phyloP scores from a whole-genome alignment of 2,797 vertebrate genomes.

The Rhadinocentrus ornatus region DNA sequence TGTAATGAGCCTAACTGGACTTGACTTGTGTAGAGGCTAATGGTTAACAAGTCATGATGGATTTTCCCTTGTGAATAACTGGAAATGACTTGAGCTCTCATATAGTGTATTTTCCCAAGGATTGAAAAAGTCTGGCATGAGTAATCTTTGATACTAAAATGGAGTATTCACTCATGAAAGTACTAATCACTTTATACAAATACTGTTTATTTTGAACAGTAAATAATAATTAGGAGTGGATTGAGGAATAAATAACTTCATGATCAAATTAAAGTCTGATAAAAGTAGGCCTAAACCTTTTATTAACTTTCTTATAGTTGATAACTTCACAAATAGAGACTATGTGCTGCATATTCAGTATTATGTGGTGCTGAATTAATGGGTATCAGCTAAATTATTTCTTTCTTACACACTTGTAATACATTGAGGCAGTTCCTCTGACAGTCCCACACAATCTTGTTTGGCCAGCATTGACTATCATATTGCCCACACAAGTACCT shows the following conservation, averaged over 20 bases:
- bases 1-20: conserved; percentile 64
- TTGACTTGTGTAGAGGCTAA: conserved; percentile 63
- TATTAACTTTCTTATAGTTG: neutral
- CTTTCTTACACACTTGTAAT: neutral
- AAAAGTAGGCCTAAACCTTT: neutral
- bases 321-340: neutral
- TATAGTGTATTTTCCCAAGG: conserved; percentile 39
- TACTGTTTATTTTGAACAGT: neutral
- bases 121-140: conserved; percentile 29
- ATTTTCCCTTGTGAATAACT: conserved; percentile 60
- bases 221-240: neutral
- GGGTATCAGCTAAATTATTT: neutral
- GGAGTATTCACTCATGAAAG: neutral
- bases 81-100: conserved; percentile 34
- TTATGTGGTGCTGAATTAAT: neutral
- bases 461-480: conserved; percentile 7
- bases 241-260: neutral
- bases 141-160: neutral
- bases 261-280: neutral
- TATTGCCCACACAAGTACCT: neutral
- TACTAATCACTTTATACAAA: neutral
- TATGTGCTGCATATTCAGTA: neutral
- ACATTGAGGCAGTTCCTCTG: neutral
- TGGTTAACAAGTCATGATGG: conserved; percentile 67
- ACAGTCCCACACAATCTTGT: neutral